Evolutionary conservation across 2,113 vertebrate species (phyloP).

Genomic region (Andinoacara biseriatus): DNA sequence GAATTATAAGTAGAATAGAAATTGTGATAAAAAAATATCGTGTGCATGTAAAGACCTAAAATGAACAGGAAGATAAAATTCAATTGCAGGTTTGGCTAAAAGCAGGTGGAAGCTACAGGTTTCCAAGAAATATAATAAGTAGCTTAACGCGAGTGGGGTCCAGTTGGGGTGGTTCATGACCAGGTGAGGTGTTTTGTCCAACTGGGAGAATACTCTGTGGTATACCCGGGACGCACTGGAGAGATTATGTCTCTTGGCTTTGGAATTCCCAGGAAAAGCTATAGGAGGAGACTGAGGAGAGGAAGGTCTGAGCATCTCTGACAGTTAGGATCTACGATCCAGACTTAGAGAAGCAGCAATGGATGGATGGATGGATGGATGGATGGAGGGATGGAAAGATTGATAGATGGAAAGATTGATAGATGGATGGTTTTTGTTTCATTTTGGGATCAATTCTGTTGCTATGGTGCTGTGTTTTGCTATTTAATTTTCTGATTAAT

Average conservation of each 20-base stretch:
- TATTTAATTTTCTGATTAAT: background rate
- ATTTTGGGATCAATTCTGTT: background rate
- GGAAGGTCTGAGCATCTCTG: no score
- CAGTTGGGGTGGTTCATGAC: rapidly evolving
- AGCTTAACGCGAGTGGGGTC: rapidly evolving
- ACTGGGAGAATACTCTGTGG: background rate
- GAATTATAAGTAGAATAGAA: no score
- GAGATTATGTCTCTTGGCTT: no score
- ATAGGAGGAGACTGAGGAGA: no score
- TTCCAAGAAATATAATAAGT: background rate
- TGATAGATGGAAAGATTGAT: no score
- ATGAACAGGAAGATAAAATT: background rate
- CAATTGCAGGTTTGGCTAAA: background rate
- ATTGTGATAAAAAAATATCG: background rate
- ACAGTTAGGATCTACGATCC: no score
- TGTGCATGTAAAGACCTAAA: background rate
- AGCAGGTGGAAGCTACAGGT: background rate
- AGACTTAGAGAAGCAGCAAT: no score
- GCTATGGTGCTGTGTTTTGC: background rate
- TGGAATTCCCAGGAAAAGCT: no score
- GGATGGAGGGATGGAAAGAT: no score
- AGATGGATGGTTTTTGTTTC: background rate
- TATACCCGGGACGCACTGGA: background rate
- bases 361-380: no score
- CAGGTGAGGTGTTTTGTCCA: background rate